These are phyloP conservation scores for Athene cunicularia DNA, from an alignment of 2,113 vertebrate genomes.

Conservation along the genomic window DNA sequence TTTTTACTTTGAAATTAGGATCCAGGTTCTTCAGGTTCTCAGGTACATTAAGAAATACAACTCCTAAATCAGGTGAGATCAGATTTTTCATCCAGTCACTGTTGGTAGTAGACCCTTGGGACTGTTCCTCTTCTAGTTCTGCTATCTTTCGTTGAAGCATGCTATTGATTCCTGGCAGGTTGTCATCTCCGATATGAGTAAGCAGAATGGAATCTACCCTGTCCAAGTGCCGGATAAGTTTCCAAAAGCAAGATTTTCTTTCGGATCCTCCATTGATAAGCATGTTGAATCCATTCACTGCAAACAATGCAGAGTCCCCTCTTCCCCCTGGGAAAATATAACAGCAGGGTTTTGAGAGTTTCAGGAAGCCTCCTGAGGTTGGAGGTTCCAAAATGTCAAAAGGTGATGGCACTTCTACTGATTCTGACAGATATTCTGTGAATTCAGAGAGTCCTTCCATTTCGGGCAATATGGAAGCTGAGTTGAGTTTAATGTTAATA, in stretches of 20 bases:
- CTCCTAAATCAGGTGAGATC: slow-evolving; percentile 94
- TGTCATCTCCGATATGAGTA: slow-evolving; percentile 93
- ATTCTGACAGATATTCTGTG: slow-evolving; percentile 96
- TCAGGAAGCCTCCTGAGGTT: slow-evolving; percentile 93
- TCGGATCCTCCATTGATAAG: slow-evolving; percentile 95
- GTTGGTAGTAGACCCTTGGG: slow-evolving; percentile 92
- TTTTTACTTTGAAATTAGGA: slow-evolving; percentile 84
- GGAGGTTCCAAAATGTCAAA: slow-evolving; percentile 96
- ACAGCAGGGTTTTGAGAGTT: slow-evolving; percentile 96
- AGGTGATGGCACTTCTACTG: slow-evolving; percentile 95
- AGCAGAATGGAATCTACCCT: slow-evolving; percentile 95
- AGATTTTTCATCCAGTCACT: slow-evolving; percentile 98
- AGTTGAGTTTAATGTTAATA: slow-evolving; percentile 95
- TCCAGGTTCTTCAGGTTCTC: slow-evolving; percentile 87
- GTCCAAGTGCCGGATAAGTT: slow-evolving; percentile 93
- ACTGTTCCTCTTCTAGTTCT: slow-evolving; percentile 93
- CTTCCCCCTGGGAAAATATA: slow-evolving; percentile 95
- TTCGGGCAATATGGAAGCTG: slow-evolving; percentile 88
- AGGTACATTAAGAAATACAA: slow-evolving; percentile 93
- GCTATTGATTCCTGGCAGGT: slow-evolving; percentile 94
- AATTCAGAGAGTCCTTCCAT: slow-evolving; percentile 99
- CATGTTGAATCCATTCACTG: slow-evolving; percentile 98
- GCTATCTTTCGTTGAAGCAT: slow-evolving; percentile 93
- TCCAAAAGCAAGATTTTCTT: slow-evolving; percentile 97
- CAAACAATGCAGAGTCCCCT: slow-evolving; percentile 93